Conservation (phyloP, 1,140 invertebrate species). For the Ceratosolen solmsi region DNA sequence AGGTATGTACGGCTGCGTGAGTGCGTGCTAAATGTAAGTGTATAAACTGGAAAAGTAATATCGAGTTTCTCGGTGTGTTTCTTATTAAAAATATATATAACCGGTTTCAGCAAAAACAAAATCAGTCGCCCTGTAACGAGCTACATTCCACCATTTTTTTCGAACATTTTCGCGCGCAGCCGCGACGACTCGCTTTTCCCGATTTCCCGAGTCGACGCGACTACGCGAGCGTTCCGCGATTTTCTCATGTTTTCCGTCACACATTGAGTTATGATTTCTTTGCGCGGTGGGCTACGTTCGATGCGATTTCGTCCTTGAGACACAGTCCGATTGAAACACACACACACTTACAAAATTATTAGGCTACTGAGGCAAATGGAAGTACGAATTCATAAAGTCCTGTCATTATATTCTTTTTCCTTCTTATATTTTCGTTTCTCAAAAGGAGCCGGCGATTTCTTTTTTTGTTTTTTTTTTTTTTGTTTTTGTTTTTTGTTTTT, state of each 20-base stretch:
- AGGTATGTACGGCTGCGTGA: neutral
- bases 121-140: conserved; percentile 42
- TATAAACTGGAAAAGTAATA: conserved; percentile 43
- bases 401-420: neutral
- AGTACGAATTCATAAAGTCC: conserved; percentile 52
- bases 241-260: neutral
- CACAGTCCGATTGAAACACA: conserved; percentile 15
- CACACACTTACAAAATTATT: conserved; percentile 19
- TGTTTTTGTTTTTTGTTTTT: too few relatives aligned
- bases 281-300: conserved; percentile 53
- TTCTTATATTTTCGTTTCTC: conserved; percentile 2
- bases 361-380: conserved; percentile 54
- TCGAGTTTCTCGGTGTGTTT: conserved; percentile 30
- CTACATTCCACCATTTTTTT: conserved; percentile 1
- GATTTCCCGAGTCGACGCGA: neutral
- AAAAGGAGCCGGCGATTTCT: neutral
- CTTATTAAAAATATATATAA: conserved; percentile 43
- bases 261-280: neutral
- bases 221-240: conserved; percentile 19
- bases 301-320: conserved; percentile 29
- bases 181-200: conserved; percentile 4
- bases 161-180: conserved; percentile 13
- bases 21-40: neutral
- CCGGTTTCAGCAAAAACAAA: conserved; percentile 44
- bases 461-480: conserved; percentile 14